These are phyloP conservation scores for Euleptes europaea DNA, from an alignment of 2,113 vertebrate genomes.

Conservation along the genomic window DNA sequence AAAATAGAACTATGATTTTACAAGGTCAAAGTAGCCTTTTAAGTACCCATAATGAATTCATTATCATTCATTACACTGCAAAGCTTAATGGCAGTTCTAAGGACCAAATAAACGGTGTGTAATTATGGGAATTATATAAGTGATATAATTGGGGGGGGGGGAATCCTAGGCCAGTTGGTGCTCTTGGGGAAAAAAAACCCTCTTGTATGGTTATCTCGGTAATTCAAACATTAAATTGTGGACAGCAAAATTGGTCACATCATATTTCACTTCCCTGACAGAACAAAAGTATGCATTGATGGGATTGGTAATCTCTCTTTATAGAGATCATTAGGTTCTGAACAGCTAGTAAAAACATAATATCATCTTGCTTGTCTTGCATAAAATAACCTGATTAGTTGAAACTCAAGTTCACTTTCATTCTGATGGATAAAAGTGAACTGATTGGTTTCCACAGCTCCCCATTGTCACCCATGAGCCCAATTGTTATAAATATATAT, in stretches of 20 bases:
- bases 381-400: constrained; percentile 69
- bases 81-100: constrained; percentile 71
- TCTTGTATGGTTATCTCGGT: constrained; percentile 52
- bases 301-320: constrained; percentile 67
- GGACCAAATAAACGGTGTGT: constrained; percentile 75
- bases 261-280: constrained; percentile 60
- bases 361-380: constrained; percentile 69
- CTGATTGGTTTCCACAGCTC: constrained; percentile 46
- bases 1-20: constrained; percentile 30
- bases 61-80: constrained; percentile 74
- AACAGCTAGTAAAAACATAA: constrained; percentile 73
- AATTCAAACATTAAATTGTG: constrained; percentile 64
- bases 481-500: background rate
- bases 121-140: constrained; percentile 75
- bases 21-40: constrained; percentile 63
- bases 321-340: constrained; percentile 66
- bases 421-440: constrained; percentile 66
- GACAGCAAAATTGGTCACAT: constrained; percentile 60
- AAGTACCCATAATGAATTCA: constrained; percentile 67
- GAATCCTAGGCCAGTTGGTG: constrained; percentile 59
- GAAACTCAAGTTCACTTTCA: constrained; percentile 68
- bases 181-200: constrained; percentile 19
- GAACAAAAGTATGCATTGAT: constrained; percentile 60
- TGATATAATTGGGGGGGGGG: constrained; percentile 58
- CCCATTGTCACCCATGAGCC: constrained; percentile 19